Conservation (phyloP, 2,888 invertebrate species). For the Amphimallon solstitiale region DNA sequence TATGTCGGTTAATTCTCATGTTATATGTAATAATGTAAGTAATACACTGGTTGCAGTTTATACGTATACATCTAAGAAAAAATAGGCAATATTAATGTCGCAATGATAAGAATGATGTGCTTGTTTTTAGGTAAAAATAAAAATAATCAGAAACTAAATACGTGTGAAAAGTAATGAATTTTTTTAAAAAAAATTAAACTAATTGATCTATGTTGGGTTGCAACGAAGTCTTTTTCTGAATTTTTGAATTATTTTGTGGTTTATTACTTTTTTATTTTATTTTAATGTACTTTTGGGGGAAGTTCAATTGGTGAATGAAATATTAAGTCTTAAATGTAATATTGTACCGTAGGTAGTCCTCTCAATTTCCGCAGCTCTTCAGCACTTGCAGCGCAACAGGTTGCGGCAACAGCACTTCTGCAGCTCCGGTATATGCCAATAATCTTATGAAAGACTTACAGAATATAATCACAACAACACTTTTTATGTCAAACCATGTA, state of each 20-base stretch:
- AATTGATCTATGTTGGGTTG: not conserved
- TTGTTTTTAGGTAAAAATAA: constrained; percentile 16
- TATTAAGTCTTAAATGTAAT: constrained; percentile 53
- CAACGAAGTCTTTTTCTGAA: not conserved
- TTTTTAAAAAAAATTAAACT: no score
- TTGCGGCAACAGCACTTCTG: constrained; percentile 62
- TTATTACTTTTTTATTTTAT: constrained; percentile 2
- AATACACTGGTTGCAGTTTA: no score
- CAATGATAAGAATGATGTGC: constrained; percentile 19
- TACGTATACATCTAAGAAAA: no score
- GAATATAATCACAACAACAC: constrained; percentile 64
- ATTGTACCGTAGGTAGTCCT: constrained; percentile 63
- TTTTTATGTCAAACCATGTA: constrained; percentile 59
- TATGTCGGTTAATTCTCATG: not conserved
- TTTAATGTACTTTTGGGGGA: constrained; percentile 41
- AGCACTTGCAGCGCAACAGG: constrained; percentile 60
- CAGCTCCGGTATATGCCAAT: constrained; percentile 62
- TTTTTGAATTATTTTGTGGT: not conserved
- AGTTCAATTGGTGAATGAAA: constrained; percentile 44
- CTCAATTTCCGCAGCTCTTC: constrained; percentile 59
- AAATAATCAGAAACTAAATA: not conserved
- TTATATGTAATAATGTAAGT: no score
- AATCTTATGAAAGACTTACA: constrained; percentile 63
- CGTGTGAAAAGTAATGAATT: no score
- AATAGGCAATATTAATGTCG: constrained; percentile 25